These are phyloP conservation scores for Indri indri DNA, from an alignment of 2,113 vertebrate genomes.

Conservation along the genomic window DNA sequence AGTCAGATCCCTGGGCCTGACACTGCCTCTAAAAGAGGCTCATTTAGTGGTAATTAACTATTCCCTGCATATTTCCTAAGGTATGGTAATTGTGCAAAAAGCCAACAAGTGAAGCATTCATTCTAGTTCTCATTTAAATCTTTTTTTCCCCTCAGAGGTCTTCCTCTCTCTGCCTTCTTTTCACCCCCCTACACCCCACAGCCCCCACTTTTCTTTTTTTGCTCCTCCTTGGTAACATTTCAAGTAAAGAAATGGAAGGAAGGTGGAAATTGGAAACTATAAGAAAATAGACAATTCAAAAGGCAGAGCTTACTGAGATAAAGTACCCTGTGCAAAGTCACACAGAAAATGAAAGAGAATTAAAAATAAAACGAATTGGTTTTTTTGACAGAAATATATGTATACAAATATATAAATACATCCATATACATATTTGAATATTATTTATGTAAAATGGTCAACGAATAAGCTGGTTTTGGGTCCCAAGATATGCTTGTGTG, in stretches of 20 bases:
- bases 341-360: background rate
- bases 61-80: conserved; percentile 85
- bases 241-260: conserved; percentile 78
- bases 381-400: background rate
- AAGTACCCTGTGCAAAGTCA: background rate
- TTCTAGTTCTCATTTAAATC: conserved; percentile 80
- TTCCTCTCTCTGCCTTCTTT: conserved; percentile 34
- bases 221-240: conserved; percentile 81
- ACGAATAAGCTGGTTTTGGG: background rate
- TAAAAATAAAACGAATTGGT: conserved; percentile 12
- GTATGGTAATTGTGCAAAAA: conserved; percentile 87
- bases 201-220: conserved; percentile 60
- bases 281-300: conserved; percentile 77
- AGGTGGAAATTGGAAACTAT: conserved; percentile 68
- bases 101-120: conserved; percentile 87
- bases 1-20: conserved; percentile 82
- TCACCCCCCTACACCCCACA: background rate
- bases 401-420: background rate
- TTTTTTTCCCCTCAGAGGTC: conserved; percentile 70
- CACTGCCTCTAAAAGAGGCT: conserved; percentile 83
- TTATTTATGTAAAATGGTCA: background rate
- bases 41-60: conserved; percentile 88
- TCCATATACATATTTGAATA: background rate
- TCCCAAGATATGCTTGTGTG: background rate
- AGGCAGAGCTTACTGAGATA: conserved; percentile 61